phyloP scores from a whole-genome alignment of 2,797 vertebrate genomes.

The Otolemur crassicaudatus region DNA sequence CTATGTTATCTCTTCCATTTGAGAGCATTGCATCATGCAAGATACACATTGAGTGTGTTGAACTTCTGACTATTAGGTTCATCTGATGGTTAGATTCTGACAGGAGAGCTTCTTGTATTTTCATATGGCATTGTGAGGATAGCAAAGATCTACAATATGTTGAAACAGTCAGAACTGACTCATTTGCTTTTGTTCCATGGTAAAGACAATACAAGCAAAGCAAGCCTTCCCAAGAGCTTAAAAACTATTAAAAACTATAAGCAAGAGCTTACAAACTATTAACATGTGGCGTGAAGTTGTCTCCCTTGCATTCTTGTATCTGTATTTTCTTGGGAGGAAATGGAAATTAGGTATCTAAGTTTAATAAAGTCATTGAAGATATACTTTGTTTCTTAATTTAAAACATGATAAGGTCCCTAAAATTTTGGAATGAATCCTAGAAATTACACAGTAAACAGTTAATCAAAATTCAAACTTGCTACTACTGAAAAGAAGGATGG shows the following conservation, averaged over 20 bases:
- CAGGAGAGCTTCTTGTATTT: constrained; percentile 58
- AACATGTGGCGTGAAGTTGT: neutral
- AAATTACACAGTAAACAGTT: neutral
- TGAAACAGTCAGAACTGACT: constrained; percentile 24
- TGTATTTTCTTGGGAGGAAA: neutral
- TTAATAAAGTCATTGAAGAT: neutral
- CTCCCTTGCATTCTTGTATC: neutral
- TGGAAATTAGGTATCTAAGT: neutral
- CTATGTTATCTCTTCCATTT: constrained; percentile 36
- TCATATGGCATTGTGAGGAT: neutral
- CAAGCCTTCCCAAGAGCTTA: neutral
- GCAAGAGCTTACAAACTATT: constrained; percentile 28
- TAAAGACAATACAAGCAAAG: constrained; percentile 35
- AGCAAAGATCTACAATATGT: constrained; percentile 54
- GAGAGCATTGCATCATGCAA: constrained; percentile 32
- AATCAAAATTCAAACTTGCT: neutral
- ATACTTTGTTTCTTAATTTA: neutral
- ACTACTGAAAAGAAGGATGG: neutral
- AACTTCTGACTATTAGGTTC: constrained; percentile 11
- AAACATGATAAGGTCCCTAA: neutral
- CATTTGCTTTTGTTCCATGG: constrained; percentile 35
- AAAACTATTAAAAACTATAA: constrained; percentile 6
- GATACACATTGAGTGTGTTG: constrained; percentile 9
- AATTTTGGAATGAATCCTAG: constrained; percentile 7
- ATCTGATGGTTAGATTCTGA: constrained; percentile 22